These are phyloP conservation scores for Tinea semifulvella DNA, from an alignment of 2,888 invertebrate species.

Conservation along the genomic window DNA sequence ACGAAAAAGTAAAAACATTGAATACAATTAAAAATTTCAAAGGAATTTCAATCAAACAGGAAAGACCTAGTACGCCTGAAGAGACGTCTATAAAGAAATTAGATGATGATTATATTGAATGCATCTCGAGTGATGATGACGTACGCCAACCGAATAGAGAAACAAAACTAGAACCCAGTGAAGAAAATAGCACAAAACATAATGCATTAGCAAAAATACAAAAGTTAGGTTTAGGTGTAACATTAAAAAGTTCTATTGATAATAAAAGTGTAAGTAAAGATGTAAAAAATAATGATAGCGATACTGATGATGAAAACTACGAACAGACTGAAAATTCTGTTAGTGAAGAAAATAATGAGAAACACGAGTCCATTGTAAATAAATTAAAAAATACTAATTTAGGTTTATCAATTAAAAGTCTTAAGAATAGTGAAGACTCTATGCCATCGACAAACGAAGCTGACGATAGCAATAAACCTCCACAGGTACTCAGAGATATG, in stretches of 20 bases:
- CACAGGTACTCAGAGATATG: neutral
- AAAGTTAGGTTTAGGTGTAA: constrained; percentile 1
- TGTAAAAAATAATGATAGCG: neutral
- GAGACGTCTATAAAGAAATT: neutral
- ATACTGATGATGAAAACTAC: neutral
- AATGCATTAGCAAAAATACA: neutral
- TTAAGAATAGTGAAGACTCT: neutral
- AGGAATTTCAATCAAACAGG: constrained; percentile 31
- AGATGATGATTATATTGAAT: neutral
- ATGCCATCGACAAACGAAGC: neutral
- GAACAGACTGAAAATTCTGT: neutral
- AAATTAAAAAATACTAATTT: constrained; percentile 9
- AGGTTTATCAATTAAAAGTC: constrained; percentile 7
- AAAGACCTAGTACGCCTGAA: neutral
- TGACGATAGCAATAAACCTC: neutral
- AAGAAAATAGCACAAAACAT: neutral
- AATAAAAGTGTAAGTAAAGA: neutral
- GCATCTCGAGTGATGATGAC: neutral
- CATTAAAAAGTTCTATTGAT: neutral
- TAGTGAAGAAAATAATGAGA: neutral
- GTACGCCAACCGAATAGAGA: neutral
- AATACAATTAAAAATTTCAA: constrained; percentile 32
- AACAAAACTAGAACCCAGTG: neutral
- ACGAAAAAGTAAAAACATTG: constrained; percentile 19
- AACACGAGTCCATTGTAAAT: constrained; percentile 1